Evolutionary conservation across 2,797 vertebrate genomes (phyloP), one percentile per base, ranked within the genome.

Genomic region (Eulemur mongoz): DNA sequence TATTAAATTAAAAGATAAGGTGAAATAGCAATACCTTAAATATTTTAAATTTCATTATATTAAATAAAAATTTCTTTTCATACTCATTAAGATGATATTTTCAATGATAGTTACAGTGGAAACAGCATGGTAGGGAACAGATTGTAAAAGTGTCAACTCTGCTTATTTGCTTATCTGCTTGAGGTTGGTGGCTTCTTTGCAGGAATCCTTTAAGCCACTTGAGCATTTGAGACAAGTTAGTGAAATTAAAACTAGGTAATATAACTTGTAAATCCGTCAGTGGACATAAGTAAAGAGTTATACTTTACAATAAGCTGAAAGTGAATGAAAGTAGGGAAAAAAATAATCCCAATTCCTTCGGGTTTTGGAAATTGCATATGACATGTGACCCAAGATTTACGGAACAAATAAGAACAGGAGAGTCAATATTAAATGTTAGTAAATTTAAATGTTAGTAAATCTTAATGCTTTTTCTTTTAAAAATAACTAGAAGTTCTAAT

Each of bases 191-290:
- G 20, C 67, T 67, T 69, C 45, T 88, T 90, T 87, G 32, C 17
- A 81, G 22, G 48, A 86, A 70, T 72, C 38, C 38, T 80, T 88
- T 69, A 72, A 94, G 40, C 35, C 59, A 38, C 6, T 48, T 80
- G 52, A 43, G 35, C 65, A 70, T 92, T 89, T 80, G 57, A 91
- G 63, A 85, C 17, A 35, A 7, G 30, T 67, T 63, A 69, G 25
- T 61, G 73, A 85, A 89, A 89, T 57, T 83, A 86, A 95, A 89
- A 81, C 40, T n/a, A 20, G 10, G 8, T 82, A 63, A 57, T 87
- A 75, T 61, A 52, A 75, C 43, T 79, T 75, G 5, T 63, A 76
- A 81, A 43, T 81, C 35, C 23, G 8, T 43, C 81, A 65, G 2
- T 52, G 43, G 25, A 52, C 38, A 2, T 52, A 35, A 38, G n/a